phyloP scores from a whole-genome alignment of 2,888 invertebrate species.

The Brachyopa scutellaris region DNA sequence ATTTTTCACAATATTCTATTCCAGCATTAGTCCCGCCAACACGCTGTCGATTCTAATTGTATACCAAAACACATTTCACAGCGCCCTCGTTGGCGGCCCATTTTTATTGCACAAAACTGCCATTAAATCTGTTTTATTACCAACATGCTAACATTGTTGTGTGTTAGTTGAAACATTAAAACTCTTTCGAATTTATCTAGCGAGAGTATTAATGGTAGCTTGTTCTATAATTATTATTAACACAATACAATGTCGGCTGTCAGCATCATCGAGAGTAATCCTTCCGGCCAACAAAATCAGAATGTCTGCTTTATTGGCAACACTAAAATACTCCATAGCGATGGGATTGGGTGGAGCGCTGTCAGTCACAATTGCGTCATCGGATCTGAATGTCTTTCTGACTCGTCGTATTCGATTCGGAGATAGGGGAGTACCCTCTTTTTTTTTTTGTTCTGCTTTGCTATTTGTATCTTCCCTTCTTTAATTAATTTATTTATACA shows the following conservation, averaged over 20 bases:
- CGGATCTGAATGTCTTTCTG: constrained; percentile 45
- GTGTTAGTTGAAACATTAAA: constrained; percentile 4
- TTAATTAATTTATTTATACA: constrained; percentile 51
- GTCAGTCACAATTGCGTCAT: constrained; percentile 54
- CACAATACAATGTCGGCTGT: too few species aligned
- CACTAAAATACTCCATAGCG: constrained; percentile 3
- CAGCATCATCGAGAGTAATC: too few species aligned
- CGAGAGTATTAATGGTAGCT: neutral
- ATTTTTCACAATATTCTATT: neutral
- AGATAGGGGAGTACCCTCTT: constrained; percentile 50
- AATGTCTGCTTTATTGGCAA: constrained; percentile 35
- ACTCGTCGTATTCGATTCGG: neutral
- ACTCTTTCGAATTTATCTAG: neutral
- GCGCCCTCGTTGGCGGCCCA: neutral
- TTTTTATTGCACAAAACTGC: constrained; percentile 24
- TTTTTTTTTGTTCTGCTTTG: constrained; percentile 9
- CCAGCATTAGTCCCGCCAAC: neutral
- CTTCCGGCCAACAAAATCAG: neutral
- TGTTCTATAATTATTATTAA: constrained; percentile 28
- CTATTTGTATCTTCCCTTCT: constrained; percentile 44
- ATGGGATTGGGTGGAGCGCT: too few species aligned
- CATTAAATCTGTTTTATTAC: constrained; percentile 37
- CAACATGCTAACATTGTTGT: constrained; percentile 18
- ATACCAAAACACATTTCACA: constrained; percentile 25
- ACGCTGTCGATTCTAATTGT: constrained; percentile 16